Base-by-base conservation (phyloP, 2,113 vertebrate species). In the Mandrillus leucophaeus region DNA sequence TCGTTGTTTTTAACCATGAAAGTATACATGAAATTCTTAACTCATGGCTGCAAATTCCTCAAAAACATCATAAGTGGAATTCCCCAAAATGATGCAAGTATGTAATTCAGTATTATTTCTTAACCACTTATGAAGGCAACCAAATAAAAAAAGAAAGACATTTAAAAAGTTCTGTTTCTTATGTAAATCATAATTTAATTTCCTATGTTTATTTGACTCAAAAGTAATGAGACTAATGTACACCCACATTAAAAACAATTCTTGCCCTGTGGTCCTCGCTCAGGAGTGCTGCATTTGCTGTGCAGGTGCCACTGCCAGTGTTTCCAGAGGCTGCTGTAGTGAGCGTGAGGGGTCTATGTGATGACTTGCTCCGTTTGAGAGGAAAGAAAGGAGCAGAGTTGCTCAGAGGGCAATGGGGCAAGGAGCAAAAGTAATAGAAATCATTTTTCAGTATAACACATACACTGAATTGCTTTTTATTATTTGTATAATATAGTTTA, bases 1-100 rank as follows among this genome's bases (percentile, higher is more conserved):
- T 87, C 52, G 23, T 78, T 93, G 13, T 16, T 66, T 94, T 95
- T 40, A 84, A 89, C 8, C 23, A 91, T 17, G 9, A 70, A 66
- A 78, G 25, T 59, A 38, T 90, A 50, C 78, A 88, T 87, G 83
- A 93, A 92, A 76, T 72, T 83, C 9, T 90, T 84, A 78, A 32
- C 35, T 75, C 70, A 45, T 93, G 16, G 1, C 6, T 72, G 73
- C 5, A 13, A 70, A 78, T 87, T 94, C 22, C 18, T 92, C 22
- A 85, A 91, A 91, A 92, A 80, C 11, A 95, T 79, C 40, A 5
- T 45, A 82, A 88, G 43, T 84, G 14, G 64, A 95, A 86, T 61
- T 48, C 27, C 20, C 52, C 4, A 48, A 88, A 88, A 59, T 45
- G 35, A 83, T 78, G 9, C 32, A 83, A 43, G 2, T 86, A 38